Evolutionary conservation across 2,113 vertebrate genomes (phyloP).

Genomic region (Thamnophis sirtalis): DNA sequence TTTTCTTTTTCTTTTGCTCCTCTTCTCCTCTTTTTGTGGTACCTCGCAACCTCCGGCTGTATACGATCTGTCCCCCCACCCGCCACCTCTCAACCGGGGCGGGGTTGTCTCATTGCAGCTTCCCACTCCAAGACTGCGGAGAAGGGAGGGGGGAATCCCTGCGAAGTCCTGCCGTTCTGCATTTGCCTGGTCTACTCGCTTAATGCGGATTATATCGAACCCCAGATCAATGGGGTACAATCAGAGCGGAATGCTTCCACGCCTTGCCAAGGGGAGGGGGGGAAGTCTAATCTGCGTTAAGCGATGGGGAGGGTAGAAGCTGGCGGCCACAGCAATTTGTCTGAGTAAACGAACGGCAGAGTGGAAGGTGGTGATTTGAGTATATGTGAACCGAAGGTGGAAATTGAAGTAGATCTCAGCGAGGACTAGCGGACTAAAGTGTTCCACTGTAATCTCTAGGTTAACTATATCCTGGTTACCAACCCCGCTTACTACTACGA

Average conservation of each 20-base stretch:
- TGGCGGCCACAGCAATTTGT: neutral
- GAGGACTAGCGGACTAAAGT: neutral
- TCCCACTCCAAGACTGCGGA: slow-evolving; percentile 9
- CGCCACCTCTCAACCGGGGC: neutral
- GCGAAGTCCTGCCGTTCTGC: neutral
- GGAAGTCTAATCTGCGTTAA: neutral
- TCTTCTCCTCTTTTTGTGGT: slow-evolving; percentile 30
- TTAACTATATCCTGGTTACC: neutral
- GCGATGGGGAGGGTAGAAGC: neutral
- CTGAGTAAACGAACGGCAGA: neutral
- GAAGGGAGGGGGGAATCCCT: neutral
- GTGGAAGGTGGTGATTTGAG: neutral
- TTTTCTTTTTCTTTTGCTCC: slow-evolving; percentile 59
- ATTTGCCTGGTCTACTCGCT: neutral
- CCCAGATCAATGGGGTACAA: neutral
- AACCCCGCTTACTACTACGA: neutral
- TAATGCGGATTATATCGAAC: neutral
- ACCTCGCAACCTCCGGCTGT: slow-evolving; percentile 11
- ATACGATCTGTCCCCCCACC: neutral
- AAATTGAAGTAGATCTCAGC: neutral
- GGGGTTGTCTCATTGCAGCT: neutral
- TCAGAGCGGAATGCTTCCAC: neutral
- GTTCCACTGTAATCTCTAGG: neutral
- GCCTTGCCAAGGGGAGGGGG: neutral
- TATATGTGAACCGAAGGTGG: neutral